Evolutionary conservation across 1,140 invertebrate species (phyloP).

Genomic region (Bemisia tabaci): DNA sequence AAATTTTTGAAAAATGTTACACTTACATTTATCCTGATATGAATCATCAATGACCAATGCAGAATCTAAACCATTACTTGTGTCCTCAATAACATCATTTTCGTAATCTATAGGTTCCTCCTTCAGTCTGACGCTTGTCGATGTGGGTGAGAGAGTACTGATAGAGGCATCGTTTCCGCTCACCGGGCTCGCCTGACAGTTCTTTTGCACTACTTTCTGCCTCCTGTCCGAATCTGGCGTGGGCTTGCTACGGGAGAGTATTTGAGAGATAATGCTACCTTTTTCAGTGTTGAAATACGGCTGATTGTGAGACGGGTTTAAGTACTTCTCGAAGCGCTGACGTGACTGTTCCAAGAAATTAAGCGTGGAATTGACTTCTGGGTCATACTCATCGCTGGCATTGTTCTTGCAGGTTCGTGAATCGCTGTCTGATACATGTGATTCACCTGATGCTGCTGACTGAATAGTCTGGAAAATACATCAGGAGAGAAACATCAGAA

Average conservation of each 20-base stretch:
- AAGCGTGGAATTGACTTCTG: background rate
- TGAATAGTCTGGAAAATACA: background rate
- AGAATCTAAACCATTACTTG: background rate
- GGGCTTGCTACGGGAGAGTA: background rate
- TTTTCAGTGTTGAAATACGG: background rate
- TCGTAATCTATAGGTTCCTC: background rate
- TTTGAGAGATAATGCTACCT: background rate
- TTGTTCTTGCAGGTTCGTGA: background rate
- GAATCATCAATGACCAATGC: background rate
- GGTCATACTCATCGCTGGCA: background rate
- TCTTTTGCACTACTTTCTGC: background rate
- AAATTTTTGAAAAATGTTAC: too few species aligned
- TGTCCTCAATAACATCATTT: background rate
- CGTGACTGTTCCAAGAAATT: background rate
- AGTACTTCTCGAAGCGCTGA: background rate
- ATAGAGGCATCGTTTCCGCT: background rate
- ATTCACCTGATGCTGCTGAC: background rate
- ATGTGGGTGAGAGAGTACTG: background rate
- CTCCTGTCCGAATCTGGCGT: background rate
- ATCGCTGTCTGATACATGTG: background rate
- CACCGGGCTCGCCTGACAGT: background rate
- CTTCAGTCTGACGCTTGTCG: background rate
- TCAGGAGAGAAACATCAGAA: too few species aligned
- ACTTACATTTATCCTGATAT: background rate
- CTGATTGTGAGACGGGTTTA: background rate